phyloP scores from a whole-genome alignment of 92 coral and sea anemone species.

The Siderastrea radians region DNA sequence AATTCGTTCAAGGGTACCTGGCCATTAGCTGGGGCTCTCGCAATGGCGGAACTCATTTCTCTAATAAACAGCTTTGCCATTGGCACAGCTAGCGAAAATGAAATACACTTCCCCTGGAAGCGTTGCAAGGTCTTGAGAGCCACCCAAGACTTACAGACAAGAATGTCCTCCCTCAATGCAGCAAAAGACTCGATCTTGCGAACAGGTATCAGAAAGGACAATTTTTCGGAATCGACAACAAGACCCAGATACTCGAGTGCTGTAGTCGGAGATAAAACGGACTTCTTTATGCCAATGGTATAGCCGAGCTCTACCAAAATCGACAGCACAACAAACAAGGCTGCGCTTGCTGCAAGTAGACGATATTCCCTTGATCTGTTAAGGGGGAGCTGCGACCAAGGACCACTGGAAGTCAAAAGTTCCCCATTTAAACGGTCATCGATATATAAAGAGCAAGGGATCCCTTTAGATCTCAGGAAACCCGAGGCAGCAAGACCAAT shows the following conservation, averaged over 20 bases:
- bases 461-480: conserved; percentile 5
- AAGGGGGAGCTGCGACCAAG: conserved; percentile 21
- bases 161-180: conserved; percentile 25
- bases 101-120: conserved; percentile 23
- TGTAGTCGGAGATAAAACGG: conserved; percentile 26
- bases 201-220: conserved; percentile 21
- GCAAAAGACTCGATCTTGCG: conserved; percentile 27
- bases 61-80: conserved; percentile 15
- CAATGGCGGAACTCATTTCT: not conserved
- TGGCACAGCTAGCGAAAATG: conserved; percentile 21
- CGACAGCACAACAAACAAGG: conserved; percentile 43
- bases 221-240: conserved; percentile 27
- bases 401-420: conserved; percentile 37
- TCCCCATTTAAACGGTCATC: conserved; percentile 48
- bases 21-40: not conserved
- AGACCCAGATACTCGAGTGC: conserved; percentile 27
- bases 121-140: conserved; percentile 35
- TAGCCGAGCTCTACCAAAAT: conserved; percentile 34
- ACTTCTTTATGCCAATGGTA: conserved; percentile 39
- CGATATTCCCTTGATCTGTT: conserved; percentile 18
- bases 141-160: conserved; percentile 6
- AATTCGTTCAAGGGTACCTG: conserved; percentile 7
- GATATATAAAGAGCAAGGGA: conserved; percentile 44
- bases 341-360: conserved; percentile 24
- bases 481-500: conserved; percentile 30